Evolutionary conservation across 1,140 invertebrate genomes (phyloP), one percentile per base, ranked within the genome.

Genomic region (Trichonephila clavipes): DNA sequence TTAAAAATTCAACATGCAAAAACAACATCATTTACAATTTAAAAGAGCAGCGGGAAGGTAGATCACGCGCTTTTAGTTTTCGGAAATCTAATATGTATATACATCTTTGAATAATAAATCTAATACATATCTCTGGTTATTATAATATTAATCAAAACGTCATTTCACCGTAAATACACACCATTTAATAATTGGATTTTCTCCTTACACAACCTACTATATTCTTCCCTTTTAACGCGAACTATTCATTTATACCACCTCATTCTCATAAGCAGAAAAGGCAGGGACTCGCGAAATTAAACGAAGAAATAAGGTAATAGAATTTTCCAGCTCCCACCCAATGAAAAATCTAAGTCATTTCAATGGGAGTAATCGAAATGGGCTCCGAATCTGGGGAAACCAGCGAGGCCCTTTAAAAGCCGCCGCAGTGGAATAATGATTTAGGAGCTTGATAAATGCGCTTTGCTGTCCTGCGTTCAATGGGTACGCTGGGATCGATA

Each of bases 361-460:
- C 21, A 58, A 83, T 83, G 16, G 72, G 72, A 40, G 72, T 40
- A 77, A 83, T 83, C 82, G 82, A 59, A 59, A 83, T 24, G 51
- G 51, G 82, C 51, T 28, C 12, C 19, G 21, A 90, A 82, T 18
- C 51, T 34, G 64, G 72, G 72, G 51, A 7, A 81, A 81, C 59
- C 87, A 59, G 64, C 51, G 44, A 66, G 58, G 16, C 87, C 88
- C 69, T 69, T 90, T 90, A 64, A 28, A 91, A 66, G 24, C 83
- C 62, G 89, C 89, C 58, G 44, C 69, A 64, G 58, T 24, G 90
- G 91, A 92, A 92, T 92, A 92, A 92, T 92, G 91, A 92, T 92
- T 92, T 87, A 86, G 62, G 82, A 61, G n/a, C 51, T 72, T 92
- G 91, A 92, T 92, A 87, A 92, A 92, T 92, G 91, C 91, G 83